Evolutionary conservation across 2,888 invertebrate genomes (phyloP).

Genomic region (Exephanes ischioxanthus): DNA sequence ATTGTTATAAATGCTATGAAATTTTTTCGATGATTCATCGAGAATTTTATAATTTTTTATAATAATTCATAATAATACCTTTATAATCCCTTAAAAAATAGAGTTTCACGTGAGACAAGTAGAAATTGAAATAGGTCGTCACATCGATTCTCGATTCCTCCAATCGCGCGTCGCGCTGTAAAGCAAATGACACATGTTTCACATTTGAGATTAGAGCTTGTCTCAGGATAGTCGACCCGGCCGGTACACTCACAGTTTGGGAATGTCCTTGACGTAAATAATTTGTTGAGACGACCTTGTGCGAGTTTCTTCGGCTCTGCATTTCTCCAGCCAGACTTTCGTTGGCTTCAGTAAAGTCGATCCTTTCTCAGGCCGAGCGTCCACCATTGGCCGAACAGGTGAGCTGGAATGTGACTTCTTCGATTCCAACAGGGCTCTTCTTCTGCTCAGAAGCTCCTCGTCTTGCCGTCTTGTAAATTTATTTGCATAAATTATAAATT

Average conservation of each 20-base stretch:
- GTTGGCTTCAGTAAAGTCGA: conserved; percentile 80
- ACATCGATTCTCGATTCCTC: conserved; percentile 58
- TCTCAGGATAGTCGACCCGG: not conserved
- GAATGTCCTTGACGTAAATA: conserved; percentile 80
- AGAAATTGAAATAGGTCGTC: not conserved
- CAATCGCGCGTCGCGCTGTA: conserved; percentile 58
- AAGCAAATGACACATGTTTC: conserved; percentile 10
- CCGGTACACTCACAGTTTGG: conserved; percentile 75
- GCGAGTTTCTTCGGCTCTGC: conserved; percentile 63
- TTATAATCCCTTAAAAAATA: not conserved
- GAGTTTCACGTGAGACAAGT: not conserved
- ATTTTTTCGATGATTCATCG: too few species aligned
- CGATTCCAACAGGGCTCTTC: conserved; percentile 69
- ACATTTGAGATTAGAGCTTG: not conserved
- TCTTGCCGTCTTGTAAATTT: conserved; percentile 77
- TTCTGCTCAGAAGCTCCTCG: conserved; percentile 75
- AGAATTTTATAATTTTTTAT: too few species aligned
- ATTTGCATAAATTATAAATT: conserved; percentile 12
- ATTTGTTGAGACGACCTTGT: conserved; percentile 57
- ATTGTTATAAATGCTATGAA: not conserved
- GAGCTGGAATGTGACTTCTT: conserved; percentile 40
- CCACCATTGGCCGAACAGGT: conserved; percentile 13
- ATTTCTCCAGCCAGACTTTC: conserved; percentile 80
- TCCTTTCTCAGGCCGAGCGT: conserved; percentile 20
- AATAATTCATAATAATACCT: not conserved